A percentile compares a stretch with the other conserved stretches of the same genome.
Evolutionary conservation across 2,113 vertebrate genomes (phyloP).

Genomic region (Erinaceus europaeus): DNA sequence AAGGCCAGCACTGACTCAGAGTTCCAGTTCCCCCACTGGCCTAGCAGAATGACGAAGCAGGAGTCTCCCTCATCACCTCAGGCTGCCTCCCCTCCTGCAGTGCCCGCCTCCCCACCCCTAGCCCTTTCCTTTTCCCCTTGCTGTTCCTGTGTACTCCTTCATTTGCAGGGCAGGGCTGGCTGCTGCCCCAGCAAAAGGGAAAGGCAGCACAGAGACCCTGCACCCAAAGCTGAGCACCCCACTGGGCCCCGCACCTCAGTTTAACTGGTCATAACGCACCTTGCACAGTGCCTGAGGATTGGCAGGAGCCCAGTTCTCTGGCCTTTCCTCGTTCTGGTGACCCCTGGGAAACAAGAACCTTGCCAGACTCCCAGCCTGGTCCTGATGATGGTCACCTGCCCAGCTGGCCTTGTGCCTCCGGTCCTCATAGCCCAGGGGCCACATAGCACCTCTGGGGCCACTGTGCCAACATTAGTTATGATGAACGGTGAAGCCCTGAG

Average conservation of each 20-base stretch:
- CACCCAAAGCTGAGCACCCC: not conserved
- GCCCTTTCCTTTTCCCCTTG: not conserved
- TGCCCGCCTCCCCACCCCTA: rapidly evolving
- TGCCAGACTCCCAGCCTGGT: not conserved
- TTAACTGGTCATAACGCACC: not conserved
- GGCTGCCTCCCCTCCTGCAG: not conserved
- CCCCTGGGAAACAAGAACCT: not conserved
- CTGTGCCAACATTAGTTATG: constrained; percentile 70
- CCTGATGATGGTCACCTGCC: not conserved
- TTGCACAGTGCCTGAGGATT: not conserved
- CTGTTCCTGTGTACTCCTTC: not conserved
- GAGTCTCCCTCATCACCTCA: not conserved
- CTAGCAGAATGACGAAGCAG: too few species aligned
- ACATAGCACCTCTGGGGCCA: constrained; percentile 30
- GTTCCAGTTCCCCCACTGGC: too few species aligned
- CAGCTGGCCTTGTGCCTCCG: not conserved
- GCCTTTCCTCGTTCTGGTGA: not conserved
- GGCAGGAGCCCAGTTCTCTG: not conserved
- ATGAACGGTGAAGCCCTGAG: constrained; percentile 62
- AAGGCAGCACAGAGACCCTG: not conserved
- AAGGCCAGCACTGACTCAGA: too few species aligned
- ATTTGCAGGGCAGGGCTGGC: not conserved
- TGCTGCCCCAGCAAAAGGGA: too few species aligned
- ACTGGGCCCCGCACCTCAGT: not conserved
- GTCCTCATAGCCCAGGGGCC: constrained; percentile 25